Conservation (phyloP, 1,140 invertebrate genomes). For the Panagrolaimus sp. region DNA sequence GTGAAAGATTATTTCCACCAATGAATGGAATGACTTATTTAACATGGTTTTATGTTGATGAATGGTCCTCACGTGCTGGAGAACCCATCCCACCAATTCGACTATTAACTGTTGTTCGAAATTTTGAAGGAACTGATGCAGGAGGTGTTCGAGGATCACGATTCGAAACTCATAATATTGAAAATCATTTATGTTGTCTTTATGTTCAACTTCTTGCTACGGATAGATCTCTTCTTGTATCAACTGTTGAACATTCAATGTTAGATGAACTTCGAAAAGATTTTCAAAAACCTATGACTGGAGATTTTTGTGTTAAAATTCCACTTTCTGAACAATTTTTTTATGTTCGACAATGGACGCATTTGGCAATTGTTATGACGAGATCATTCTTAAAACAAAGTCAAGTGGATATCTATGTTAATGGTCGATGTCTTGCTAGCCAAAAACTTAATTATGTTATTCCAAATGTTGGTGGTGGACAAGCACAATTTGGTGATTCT, state of each 20-base stretch:
- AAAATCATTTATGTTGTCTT: slow-evolving; percentile 43
- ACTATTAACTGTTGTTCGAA: slow-evolving; percentile 77
- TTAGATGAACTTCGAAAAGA: slow-evolving; percentile 43
- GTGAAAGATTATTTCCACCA: slow-evolving; percentile 49
- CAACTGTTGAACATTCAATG: slow-evolving; percentile 42
- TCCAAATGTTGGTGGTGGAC: slow-evolving; percentile 65
- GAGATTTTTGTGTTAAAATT: slow-evolving; percentile 28
- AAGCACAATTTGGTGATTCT: slow-evolving; percentile 27
- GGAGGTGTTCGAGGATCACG: slow-evolving; percentile 6
- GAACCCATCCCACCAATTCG: slow-evolving; percentile 84
- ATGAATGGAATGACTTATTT: slow-evolving; percentile 49
- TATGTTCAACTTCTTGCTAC: slow-evolving; percentile 19
- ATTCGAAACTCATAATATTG: slow-evolving; percentile 27
- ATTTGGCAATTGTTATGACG: slow-evolving; percentile 48
- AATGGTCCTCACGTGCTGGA: slow-evolving; percentile 71
- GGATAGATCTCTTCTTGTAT: slow-evolving; percentile 31
- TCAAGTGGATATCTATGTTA: slow-evolving; percentile 51
- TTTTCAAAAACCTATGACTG: slow-evolving; percentile 20
- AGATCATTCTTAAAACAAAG: slow-evolving; percentile 34
- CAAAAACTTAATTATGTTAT: slow-evolving; percentile 81
- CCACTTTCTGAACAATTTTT: slow-evolving; percentile 43
- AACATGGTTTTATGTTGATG: slow-evolving; percentile 88
- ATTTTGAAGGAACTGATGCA: slow-evolving; percentile 26
- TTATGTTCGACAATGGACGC: slow-evolving; percentile 46
- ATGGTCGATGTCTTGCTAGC: slow-evolving; percentile 41